These are phyloP conservation scores for Chaetogeoica ovagalla DNA, from an alignment of 2,888 invertebrate genomes.

Conservation along the genomic window DNA sequence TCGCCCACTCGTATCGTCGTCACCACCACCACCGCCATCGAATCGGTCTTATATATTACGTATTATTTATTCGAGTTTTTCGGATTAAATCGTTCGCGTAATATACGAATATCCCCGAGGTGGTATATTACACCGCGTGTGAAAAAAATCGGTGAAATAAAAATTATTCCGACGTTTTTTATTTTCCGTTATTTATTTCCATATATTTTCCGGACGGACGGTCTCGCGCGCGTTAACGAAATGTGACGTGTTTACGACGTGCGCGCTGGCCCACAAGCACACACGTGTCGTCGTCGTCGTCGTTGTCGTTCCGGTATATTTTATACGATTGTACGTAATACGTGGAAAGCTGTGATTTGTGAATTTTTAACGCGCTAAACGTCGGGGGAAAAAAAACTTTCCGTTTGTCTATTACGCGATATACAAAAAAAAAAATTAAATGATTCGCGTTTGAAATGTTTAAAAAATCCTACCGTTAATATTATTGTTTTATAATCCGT, in stretches of 20 bases:
- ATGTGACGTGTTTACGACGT: slow-evolving; percentile 50
- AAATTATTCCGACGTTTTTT: not conserved
- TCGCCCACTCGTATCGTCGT: not conserved
- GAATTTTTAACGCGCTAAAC: too few relatives aligned
- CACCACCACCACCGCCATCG: not conserved
- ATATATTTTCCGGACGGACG: not conserved
- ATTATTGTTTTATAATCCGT: too few relatives aligned
- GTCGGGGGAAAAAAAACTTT: not conserved
- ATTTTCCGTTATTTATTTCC: not conserved
- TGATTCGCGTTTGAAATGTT: too few relatives aligned
- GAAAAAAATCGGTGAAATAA: slow-evolving; percentile 13
- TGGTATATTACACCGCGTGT: not conserved
- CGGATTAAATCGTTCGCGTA: slow-evolving; percentile 34
- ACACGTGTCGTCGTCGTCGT: too few relatives aligned
- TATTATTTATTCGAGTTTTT: not conserved
- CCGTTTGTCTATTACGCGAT: too few relatives aligned
- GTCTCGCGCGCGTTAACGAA: slow-evolving; percentile 28
- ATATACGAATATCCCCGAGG: not conserved
- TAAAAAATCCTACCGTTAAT: too few relatives aligned
- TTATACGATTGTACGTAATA: too few relatives aligned
- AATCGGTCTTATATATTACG: too few relatives aligned
- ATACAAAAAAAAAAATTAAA: too few relatives aligned
- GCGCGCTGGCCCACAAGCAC: not conserved
- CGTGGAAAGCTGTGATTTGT: too few relatives aligned
- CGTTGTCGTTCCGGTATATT: too few relatives aligned